phyloP scores from a whole-genome alignment of 2,888 invertebrate genomes.

The Sphecodes monilicornis region DNA sequence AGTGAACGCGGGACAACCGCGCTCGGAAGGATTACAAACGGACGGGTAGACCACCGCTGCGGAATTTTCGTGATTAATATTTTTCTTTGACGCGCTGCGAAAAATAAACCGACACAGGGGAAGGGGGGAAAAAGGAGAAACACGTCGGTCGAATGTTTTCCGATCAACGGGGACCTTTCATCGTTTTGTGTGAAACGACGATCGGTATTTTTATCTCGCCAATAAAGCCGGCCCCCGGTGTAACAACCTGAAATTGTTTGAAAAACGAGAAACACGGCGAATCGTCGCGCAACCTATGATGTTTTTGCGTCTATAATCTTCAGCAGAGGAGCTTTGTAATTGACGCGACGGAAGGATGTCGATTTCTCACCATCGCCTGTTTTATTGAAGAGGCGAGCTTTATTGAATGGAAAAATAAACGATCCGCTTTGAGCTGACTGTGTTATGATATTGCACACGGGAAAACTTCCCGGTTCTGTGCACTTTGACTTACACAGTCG shows the following conservation, averaged over 20 bases:
- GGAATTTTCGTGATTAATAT: slow-evolving; percentile 82
- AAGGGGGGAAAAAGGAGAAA: slow-evolving; percentile 1
- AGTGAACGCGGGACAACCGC: slow-evolving; percentile 24
- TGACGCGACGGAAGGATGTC: background rate
- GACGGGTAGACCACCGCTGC: slow-evolving; percentile 58
- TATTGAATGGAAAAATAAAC: slow-evolving; percentile 5
- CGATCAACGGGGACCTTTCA: background rate
- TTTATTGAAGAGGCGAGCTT: background rate
- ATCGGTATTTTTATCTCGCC: slow-evolving; percentile 36
- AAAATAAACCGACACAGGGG: slow-evolving; percentile 22
- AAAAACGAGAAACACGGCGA: slow-evolving; percentile 10
- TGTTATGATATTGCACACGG: background rate
- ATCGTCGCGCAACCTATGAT: background rate
- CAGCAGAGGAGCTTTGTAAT: slow-evolving; percentile 2
- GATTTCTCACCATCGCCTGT: slow-evolving; percentile 4
- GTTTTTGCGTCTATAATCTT: slow-evolving; percentile 3
- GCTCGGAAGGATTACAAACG: slow-evolving; percentile 40
- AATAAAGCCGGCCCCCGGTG: slow-evolving; percentile 28
- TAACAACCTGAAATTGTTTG: slow-evolving; percentile 25
- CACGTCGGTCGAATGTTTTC: background rate
- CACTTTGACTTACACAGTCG: background rate
- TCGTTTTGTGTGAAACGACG: background rate
- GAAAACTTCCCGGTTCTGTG: background rate
- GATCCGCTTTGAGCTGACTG: background rate
- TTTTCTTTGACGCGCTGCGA: slow-evolving; percentile 64